Evolutionary conservation across 2,888 invertebrate genomes (phyloP).

Genomic region (Opisthograptis luteolata): DNA sequence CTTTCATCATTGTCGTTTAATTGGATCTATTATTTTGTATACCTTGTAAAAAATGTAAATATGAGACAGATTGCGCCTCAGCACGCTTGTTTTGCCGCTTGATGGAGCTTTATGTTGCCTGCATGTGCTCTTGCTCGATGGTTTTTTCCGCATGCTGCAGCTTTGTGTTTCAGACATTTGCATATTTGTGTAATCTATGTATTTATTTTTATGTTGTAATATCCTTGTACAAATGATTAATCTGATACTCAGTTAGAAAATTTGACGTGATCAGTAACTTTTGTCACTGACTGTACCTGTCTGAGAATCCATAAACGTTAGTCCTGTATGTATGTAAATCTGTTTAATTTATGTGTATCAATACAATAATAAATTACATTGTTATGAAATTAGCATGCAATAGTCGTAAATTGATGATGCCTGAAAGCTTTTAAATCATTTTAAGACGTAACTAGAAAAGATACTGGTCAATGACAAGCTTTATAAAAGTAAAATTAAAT

Average conservation of each 20-base stretch:
- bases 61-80: constrained; percentile 56
- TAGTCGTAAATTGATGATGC: constrained; percentile 20
- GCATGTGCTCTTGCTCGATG: constrained; percentile 27
- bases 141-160: constrained; percentile 12
- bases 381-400: constrained; percentile 23
- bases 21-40: constrained; percentile 32
- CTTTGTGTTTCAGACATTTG: constrained; percentile 21
- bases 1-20: constrained; percentile 42
- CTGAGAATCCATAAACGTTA: no score
- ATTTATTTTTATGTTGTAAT: constrained; percentile 16
- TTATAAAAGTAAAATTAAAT: not conserved
- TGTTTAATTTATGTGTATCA: no score
- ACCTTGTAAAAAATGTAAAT: constrained; percentile 54
- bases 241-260: not conserved
- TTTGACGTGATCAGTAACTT: no score
- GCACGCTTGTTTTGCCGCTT: constrained; percentile 32
- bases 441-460: constrained; percentile 43
- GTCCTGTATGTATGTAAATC: not conserved
- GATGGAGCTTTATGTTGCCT: constrained; percentile 23
- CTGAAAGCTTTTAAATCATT: constrained; percentile 27
- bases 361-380: not conserved
- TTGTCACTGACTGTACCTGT: no score
- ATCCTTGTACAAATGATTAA: constrained; percentile 1
- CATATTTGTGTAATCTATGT: constrained; percentile 16
- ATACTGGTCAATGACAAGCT: not conserved